These are phyloP conservation scores for Triplophysa tibetana DNA, from an alignment of 2,113 vertebrate genomes.

Conservation along the genomic window DNA sequence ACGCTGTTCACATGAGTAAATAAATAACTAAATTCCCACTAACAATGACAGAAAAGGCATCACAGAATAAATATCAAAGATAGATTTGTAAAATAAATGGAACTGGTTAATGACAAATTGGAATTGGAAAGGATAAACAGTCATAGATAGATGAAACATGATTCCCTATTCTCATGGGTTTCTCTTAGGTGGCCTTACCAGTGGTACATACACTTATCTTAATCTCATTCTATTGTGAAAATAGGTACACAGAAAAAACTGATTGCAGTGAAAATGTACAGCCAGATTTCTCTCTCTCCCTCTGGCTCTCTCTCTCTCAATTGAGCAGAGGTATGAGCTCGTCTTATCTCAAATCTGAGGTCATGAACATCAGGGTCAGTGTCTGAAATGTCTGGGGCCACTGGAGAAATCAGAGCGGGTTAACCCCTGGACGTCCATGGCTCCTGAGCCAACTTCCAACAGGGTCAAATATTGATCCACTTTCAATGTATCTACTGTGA, in stretches of 20 bases:
- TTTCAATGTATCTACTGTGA: constrained; percentile 59
- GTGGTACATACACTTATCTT: neutral
- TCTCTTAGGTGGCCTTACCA: neutral
- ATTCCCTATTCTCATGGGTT: neutral
- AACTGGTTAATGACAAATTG: no score
- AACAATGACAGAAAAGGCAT: no score
- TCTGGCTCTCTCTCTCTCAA: constrained; percentile 62
- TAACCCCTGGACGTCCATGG: constrained; percentile 64
- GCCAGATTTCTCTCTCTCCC: constrained; percentile 14
- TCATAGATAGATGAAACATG: no score
- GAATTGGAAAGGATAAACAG: no score
- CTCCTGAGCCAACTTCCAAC: constrained; percentile 46
- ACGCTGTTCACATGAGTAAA: no score
- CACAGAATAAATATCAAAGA: no score
- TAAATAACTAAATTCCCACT: no score
- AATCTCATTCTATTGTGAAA: constrained; percentile 8
- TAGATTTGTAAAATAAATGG: no score
- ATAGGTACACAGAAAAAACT: neutral
- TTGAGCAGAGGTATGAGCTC: constrained; percentile 66
- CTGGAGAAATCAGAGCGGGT: constrained; percentile 54
- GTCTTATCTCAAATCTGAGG: constrained; percentile 67
- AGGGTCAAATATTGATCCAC: constrained; percentile 62
- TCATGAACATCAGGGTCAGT: constrained; percentile 62
- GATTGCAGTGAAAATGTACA: neutral
- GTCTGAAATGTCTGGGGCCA: constrained; percentile 56